These are phyloP conservation scores for Battus philenor DNA, from an alignment of 1,140 invertebrate genomes.

Conservation along the genomic window DNA sequence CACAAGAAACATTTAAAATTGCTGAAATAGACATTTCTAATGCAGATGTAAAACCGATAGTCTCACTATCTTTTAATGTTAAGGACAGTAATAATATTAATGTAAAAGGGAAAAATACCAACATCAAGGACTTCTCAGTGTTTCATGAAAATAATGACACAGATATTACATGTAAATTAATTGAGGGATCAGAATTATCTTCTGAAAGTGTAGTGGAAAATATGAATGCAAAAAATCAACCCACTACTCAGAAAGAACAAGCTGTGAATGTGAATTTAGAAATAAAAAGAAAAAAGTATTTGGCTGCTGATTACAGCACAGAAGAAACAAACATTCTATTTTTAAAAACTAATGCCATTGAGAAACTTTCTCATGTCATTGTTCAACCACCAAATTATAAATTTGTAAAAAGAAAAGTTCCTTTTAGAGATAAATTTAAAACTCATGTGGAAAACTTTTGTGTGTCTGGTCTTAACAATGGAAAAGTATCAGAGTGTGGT, in stretches of 20 bases:
- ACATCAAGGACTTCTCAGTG: conserved; percentile 38
- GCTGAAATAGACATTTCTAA: conserved; percentile 24
- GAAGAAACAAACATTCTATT: conserved; percentile 59
- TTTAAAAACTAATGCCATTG: conserved; percentile 64
- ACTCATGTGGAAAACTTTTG: conserved; percentile 15
- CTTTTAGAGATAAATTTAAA: conserved; percentile 37
- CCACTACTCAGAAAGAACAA: conserved; percentile 31
- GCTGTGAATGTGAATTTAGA: conserved; percentile 53
- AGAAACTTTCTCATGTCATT: conserved; percentile 60
- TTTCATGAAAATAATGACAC: conserved; percentile 29
- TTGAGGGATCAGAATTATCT: conserved; percentile 31
- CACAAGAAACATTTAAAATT: conserved; percentile 20
- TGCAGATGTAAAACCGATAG: conserved; percentile 25
- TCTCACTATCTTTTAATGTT: conserved; percentile 40
- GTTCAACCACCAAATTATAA: conserved; percentile 67
- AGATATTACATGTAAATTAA: conserved; percentile 39
- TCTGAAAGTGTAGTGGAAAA: conserved; percentile 25
- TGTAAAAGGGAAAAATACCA: conserved; percentile 35
- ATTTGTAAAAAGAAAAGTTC: conserved; percentile 55
- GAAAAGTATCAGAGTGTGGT: conserved; percentile 19
- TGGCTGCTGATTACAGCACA: conserved; percentile 30
- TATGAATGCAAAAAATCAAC: conserved; percentile 21
- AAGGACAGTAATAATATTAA: conserved; percentile 36
- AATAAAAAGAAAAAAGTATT: conserved; percentile 54
- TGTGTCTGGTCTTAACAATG: conserved; percentile 19